These are phyloP conservation scores for Scytalopus superciliaris DNA, from an alignment of 2,113 vertebrate species.

Conservation along the genomic window DNA sequence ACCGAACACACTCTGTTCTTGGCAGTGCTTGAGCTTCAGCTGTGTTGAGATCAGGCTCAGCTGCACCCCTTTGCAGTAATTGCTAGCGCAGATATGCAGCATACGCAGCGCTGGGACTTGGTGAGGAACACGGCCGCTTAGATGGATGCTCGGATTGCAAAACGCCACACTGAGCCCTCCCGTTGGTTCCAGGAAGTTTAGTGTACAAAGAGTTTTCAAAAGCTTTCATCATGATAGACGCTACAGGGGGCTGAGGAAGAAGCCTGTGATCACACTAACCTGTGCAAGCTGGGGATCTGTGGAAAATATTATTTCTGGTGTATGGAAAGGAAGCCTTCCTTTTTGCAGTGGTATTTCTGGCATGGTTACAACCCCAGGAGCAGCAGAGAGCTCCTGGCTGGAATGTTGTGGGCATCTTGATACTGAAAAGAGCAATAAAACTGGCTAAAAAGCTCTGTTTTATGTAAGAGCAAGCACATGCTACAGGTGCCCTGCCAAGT, in stretches of 20 bases:
- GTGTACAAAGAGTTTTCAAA: neutral
- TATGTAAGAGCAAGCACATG: conserved; percentile 21
- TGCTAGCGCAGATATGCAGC: conserved; percentile 23
- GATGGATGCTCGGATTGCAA: conserved; percentile 62
- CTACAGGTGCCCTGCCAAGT: conserved; percentile 40
- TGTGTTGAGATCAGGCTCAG: conserved; percentile 59
- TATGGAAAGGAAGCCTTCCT: neutral
- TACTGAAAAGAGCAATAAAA: conserved; percentile 23
- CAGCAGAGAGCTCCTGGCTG: conserved; percentile 12
- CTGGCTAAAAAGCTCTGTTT: conserved; percentile 19
- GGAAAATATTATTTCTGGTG: conserved; percentile 45
- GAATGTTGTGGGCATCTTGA: conserved; percentile 36
- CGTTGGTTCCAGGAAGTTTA: neutral
- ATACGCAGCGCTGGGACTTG: neutral
- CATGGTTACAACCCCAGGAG: conserved; percentile 9
- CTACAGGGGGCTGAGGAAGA: conserved; percentile 42
- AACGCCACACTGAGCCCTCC: conserved; percentile 40
- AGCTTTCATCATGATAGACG: conserved; percentile 30
- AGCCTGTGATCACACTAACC: conserved; percentile 48
- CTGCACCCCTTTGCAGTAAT: conserved; percentile 40
- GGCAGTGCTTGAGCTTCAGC: conserved; percentile 39
- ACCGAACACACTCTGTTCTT: conserved; percentile 37
- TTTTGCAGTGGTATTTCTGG: conserved; percentile 42
- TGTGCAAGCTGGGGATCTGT: conserved; percentile 45
- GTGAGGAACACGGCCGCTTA: neutral